These are phyloP conservation scores for Leontocebus nigricollis DNA, from an alignment of 2,797 vertebrate genomes.

Conservation along the genomic window DNA sequence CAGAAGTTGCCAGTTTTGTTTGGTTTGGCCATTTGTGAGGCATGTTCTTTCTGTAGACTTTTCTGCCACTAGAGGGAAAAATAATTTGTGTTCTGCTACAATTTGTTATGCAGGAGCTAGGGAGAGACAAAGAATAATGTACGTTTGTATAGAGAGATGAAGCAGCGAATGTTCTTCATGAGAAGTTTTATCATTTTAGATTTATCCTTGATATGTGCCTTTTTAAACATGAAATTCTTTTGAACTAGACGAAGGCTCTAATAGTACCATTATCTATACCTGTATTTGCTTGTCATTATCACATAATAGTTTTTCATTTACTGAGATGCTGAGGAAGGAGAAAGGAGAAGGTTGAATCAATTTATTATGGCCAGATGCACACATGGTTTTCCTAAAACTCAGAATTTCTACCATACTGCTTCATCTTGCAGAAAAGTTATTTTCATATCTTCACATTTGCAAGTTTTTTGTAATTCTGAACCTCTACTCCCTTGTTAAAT, in stretches of 20 bases:
- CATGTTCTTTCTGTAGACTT: not conserved
- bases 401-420: not conserved
- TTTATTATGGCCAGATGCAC: constrained; percentile 24
- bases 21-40: constrained; percentile 24
- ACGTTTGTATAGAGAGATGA: not conserved
- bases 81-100: not conserved
- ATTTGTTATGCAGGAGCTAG: not conserved
- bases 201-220: constrained; percentile 2
- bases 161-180: not conserved
- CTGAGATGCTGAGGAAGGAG: not conserved
- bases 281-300: constrained; percentile 1
- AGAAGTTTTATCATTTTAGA: constrained; percentile 39
- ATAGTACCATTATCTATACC: constrained; percentile 50
- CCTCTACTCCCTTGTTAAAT: not conserved
- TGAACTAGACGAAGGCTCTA: not conserved
- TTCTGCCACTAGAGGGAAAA: not conserved
- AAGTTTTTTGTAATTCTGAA: not conserved
- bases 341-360: constrained; percentile 16
- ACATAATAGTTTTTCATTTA: constrained; percentile 37
- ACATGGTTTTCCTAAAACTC: constrained; percentile 26
- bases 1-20: not conserved
- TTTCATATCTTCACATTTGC: not conserved
- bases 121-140: not conserved
- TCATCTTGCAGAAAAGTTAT: not conserved
- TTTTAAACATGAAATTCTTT: not conserved